Evolutionary conservation across 2,888 invertebrate genomes (phyloP), one percentile per base, ranked within the genome.

Genomic region (Diaperis boleti): DNA sequence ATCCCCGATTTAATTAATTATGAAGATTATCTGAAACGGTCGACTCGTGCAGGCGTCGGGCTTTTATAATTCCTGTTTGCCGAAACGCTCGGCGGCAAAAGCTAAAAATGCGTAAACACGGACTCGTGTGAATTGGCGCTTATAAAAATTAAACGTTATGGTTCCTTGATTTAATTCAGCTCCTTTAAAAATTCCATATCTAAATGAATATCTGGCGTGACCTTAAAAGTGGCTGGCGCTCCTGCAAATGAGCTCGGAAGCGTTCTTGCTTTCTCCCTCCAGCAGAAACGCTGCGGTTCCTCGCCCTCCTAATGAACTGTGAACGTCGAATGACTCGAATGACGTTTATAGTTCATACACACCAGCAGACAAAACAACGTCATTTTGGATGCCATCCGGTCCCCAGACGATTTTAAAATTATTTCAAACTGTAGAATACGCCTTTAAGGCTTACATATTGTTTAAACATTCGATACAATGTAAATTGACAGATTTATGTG

Each of bases 191-290:
- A 66, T 68, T 66, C 45, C 65, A 11, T 71, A 73, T 73, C 73
- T 72, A 72, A 73, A 73, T 71, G 73, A 73, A 70, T 65, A 74
- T 72, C 71, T 74, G 67, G 69, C 71, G 71, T 72, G 73, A 73
- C 72, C 72, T 70, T 70, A 72, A 72, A 69, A 68, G 69, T 69
- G 69, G 66, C 68, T 69, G 69, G 66, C 68, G 69, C 64, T 59
- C 56, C 31, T 59, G 62, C 66, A 72, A 72, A 72, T 69, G 70
- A 70, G 69, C 62, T 66, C 66, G 42, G 55, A 35, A 54, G 57
- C 52, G 29, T 45, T 57, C 68, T 67, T 64, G 65, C 67, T 65
- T 70, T 59, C 65, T 18, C 55, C 22, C 52, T 31, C n/a, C n/a
- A n/a, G n/a, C n/a, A n/a, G n/a, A n/a, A n/a, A n/a, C n/a, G 45